Evolutionary conservation across 2,797 vertebrate genomes (phyloP), one percentile per base, ranked within the genome.

Genomic region (Typhlichthys eigenmanni): DNA sequence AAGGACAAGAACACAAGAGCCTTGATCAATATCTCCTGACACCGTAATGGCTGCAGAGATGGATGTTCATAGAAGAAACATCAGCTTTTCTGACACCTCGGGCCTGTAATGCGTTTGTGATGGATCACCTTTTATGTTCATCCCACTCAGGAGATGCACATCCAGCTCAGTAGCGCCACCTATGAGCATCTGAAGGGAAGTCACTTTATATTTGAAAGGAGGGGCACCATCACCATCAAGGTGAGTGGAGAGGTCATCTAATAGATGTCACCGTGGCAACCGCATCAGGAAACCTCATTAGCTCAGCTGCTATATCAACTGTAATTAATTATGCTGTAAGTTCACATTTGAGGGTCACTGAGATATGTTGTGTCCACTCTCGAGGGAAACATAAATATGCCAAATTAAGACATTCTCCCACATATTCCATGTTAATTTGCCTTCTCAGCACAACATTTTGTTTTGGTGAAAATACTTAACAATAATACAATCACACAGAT

Each of bases 121-220:
- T 14, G 47, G 2, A 1, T 58, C 10, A 5, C 29, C 60, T n/a
- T 4, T 52, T 13, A 32, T 13, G 5, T 55, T 24, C 66, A 2
- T 74, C 10, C 63, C 11, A 4, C 19, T 5, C 64, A 92, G 90
- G 90, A 92, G 66, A 92, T 92, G 91, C 92, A 92, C 66, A 91
- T 92, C 57, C 90, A 92, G 80, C 78, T 90, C 66, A 92, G 87
- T 82, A 89, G 91, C 14, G 89, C 89, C 72, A 92, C 89, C 70
- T 90, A 93, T 1, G 87, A 92, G 74, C 87, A 88, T 71, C 86
- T 93, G 68, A 93, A 90, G 65, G 90, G 88, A 76, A 91, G 90
- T 50, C 88, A 92, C 80, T 92, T 93, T 63, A 93, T 92, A 60
- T 93, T 92, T 17, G 89, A 93, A 65, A 85, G 91, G 68, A 84